Percentiles rank a stretch among this genome's conserved stretches.
Evolutionary conservation across 2,113 vertebrate species (phyloP).

Genomic region (Phylloscopus trochilus): DNA sequence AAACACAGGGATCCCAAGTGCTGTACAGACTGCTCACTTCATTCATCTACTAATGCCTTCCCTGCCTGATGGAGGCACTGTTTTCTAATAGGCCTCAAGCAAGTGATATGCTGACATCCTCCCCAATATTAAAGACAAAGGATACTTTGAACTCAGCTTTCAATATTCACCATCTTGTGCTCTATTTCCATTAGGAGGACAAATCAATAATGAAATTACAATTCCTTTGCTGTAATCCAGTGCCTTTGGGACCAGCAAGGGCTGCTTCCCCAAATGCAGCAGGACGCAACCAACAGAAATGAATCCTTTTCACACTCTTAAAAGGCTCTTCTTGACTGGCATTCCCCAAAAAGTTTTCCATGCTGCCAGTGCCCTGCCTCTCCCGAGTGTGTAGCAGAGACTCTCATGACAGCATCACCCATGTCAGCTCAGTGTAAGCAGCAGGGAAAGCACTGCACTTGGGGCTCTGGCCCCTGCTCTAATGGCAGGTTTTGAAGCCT

Average conservation of each 20-base stretch:
- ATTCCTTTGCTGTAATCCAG: background rate
- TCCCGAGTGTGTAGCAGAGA: background rate
- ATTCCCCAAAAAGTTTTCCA: background rate
- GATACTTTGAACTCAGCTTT: background rate
- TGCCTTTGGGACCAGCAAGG: background rate
- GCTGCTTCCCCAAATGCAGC: background rate
- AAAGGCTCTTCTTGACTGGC: background rate
- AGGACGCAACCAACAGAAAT: background rate
- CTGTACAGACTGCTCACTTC: background rate
- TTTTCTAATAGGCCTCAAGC: background rate
- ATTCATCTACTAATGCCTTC: background rate
- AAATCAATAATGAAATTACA: background rate
- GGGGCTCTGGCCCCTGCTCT: background rate
- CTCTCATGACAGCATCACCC: background rate
- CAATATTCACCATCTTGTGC: background rate
- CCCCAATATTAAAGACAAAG: background rate
- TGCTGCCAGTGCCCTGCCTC: background rate
- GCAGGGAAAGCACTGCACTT: background rate
- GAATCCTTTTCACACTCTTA: background rate
- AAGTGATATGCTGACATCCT: background rate
- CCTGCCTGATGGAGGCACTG: background rate
- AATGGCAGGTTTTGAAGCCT: background rate
- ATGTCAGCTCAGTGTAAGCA: background rate
- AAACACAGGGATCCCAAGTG: fast-evolving
- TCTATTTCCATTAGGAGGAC: background rate